phyloP scores from a whole-genome alignment of 2,888 invertebrate genomes.

The Platycnemis pennipes region DNA sequence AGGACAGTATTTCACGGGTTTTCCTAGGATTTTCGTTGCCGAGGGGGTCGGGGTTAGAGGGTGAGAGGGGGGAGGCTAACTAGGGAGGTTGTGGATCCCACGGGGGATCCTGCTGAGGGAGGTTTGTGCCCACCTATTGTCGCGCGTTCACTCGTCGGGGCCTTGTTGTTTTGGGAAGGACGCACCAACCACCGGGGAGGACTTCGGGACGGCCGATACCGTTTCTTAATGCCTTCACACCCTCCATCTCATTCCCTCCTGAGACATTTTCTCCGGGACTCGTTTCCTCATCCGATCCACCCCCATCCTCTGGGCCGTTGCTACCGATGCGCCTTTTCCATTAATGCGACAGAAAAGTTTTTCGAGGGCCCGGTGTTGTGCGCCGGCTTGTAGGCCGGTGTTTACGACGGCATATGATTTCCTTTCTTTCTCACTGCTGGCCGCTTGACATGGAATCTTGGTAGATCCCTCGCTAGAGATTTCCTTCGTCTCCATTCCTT shows the following conservation, averaged over 20 bases:
- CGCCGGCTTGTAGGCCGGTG: neutral
- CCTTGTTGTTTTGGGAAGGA: neutral
- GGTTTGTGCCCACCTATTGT: neutral
- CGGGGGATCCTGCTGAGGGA: neutral
- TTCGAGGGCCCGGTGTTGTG: conserved; percentile 40
- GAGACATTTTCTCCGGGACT: conserved; percentile 1
- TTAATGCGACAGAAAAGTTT: conserved; percentile 47
- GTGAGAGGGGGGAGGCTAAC: neutral
- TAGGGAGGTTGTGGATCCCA: neutral
- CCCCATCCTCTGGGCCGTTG: conserved; percentile 6
- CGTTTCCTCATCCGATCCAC: conserved; percentile 8
- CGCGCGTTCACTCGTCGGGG: neutral
- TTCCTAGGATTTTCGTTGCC: conserved; percentile 29
- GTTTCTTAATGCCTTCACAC: conserved; percentile 25
- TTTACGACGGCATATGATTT: conserved; percentile 52
- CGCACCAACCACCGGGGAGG: neutral
- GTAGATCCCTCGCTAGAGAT: neutral
- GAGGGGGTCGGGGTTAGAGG: neutral
- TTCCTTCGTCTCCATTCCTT: neutral
- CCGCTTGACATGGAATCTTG: neutral
- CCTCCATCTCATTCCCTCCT: neutral
- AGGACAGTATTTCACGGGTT: conserved; percentile 65
- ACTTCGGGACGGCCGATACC: neutral
- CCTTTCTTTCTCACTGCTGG: neutral
- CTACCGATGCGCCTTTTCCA: conserved; percentile 47